phyloP scores from a whole-genome alignment of 2,797 vertebrate genomes.

The Galaxias olidus region DNA sequence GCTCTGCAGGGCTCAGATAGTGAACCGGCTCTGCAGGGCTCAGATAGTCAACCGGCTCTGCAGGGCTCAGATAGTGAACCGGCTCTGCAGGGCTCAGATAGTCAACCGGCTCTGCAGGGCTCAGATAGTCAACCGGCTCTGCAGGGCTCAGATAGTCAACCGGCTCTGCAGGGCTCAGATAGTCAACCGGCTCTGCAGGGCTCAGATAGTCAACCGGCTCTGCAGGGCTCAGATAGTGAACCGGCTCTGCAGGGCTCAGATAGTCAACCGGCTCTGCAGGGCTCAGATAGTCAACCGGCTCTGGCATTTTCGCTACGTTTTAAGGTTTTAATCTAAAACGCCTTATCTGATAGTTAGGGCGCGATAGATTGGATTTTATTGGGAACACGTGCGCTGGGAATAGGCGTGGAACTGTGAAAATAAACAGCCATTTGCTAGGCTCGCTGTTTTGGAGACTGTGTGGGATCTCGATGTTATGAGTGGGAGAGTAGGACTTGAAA shows the following conservation, averaged over 20 bases:
- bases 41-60: background rate
- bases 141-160: background rate
- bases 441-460: slow-evolving; percentile 15
- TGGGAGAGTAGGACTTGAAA: slow-evolving; percentile 10
- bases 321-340: slow-evolving; percentile 26
- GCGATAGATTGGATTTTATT: slow-evolving; percentile 36
- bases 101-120: too few relatives aligned
- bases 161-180: too few relatives aligned
- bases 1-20: too few relatives aligned
- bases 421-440: slow-evolving; percentile 29
- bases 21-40: slow-evolving; percentile 4
- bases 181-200: slow-evolving; percentile 11
- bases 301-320: slow-evolving; percentile 25
- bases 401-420: slow-evolving; percentile 26
- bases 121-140: too few relatives aligned
- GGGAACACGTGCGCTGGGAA: slow-evolving; percentile 37
- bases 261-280: too few relatives aligned
- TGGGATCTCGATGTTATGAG: slow-evolving; percentile 20
- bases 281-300: slow-evolving; percentile 1
- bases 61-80: too few relatives aligned
- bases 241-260: slow-evolving; percentile 6
- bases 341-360: slow-evolving; percentile 29
- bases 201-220: background rate
- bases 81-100: slow-evolving; percentile 4
- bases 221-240: too few relatives aligned